Evolutionary conservation across 2,113 vertebrate species (phyloP), one percentile per base, ranked within the genome.

Genomic region (Laticauda laticaudata): DNA sequence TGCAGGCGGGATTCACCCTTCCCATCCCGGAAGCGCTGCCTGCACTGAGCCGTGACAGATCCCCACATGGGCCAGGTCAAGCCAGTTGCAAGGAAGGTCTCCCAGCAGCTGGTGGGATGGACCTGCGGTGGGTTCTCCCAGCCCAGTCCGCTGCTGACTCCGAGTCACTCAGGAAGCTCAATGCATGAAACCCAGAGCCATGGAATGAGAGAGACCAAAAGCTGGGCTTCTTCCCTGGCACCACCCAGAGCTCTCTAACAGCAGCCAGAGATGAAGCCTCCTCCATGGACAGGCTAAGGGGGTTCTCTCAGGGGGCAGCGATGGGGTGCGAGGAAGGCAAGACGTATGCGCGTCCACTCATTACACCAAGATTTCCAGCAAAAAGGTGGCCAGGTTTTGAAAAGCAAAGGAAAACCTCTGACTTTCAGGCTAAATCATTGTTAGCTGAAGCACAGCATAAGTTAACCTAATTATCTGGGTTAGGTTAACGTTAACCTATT

Each of bases 121-220:
- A 23, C 9, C 8, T 24, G 55, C 23, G 8, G 81, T 55, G 15
- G 53, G 26, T n/a, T n/a, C 86, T 64, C 53, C 56, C 1, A 55
- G 92, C 43, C 55, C 23, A 4, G 0, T 57, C 55, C 86, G 11
- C 10, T 2, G 55, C 75, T 43, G 93, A 87, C 81, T 90, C 87
- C 56, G 91, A 61, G 69, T 92, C 87, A 85, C 87, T 91, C 93
- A 93, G 93, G 93, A 92, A 93, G 88, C 91, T 26, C 87, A 89
- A 91, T 10, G 61, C 90, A 2, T 45, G 90, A 45, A 34, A 53
- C 56, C 81, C 69, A 56, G 89, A 86, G 89, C 92, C 57, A 51
- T 55, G 89, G 92, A 88, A 93, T 20, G 26, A 29, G 51, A 1
- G 64, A 85, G 64, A 88, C 51, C 24, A 20, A 23, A 20, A 57